Base-by-base conservation (phyloP, 2,888 invertebrate species). In the Salticus scenicus region DNA sequence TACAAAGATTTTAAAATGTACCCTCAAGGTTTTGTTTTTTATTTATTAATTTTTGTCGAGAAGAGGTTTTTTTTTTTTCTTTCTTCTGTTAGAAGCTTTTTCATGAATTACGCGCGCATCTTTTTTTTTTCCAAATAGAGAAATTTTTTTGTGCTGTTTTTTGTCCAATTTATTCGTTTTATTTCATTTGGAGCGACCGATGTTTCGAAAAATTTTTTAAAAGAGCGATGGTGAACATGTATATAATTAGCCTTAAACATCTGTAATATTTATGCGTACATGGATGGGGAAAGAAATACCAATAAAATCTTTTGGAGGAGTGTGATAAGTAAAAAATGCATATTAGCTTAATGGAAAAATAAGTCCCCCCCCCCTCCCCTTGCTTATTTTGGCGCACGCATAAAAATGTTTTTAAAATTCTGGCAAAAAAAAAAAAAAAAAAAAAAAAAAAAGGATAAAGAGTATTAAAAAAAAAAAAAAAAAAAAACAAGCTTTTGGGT, bases 241-340 rank as follows among this genome's bases (percentile, higher is more conserved):
- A 85, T 85, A 79, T 85, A 85, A 85, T 85, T 85, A 85, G 84
- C 79, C 79, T 85, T 85, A 85, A 85, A 85, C 70, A 85, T 73
- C 79, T 79, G 70, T 85, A 85, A 85, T 79, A 85, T 78, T 74
- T 64, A 85, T 70, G 84, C n/a, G 67, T 69, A 47, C 66, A 71
- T 8, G 7, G 31, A 12, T 41, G 27, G 24, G 42, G 30, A 17
- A 30, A 30, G 17, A 17, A 4, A 47, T 47, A 17, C 5, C 7
- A 33, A 37, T n/a, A 33, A 67, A 33, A 33, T n/a, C 33, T 33
- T 67, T 33, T 14, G 67, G 37, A 57, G 57, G 57, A 57, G 33
- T 67, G 37, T 7, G 7, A 24, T 17, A 20, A 33, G 17, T 47
- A 37, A 67, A 67, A 67, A 67, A 27, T 20, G 33, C 71, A n/a